A percentile compares a stretch with the other conserved stretches of the same genome.
Evolutionary conservation across 2,113 vertebrate genomes (phyloP).

Genomic region (Sinocyclocheilus anshuiensis): DNA sequence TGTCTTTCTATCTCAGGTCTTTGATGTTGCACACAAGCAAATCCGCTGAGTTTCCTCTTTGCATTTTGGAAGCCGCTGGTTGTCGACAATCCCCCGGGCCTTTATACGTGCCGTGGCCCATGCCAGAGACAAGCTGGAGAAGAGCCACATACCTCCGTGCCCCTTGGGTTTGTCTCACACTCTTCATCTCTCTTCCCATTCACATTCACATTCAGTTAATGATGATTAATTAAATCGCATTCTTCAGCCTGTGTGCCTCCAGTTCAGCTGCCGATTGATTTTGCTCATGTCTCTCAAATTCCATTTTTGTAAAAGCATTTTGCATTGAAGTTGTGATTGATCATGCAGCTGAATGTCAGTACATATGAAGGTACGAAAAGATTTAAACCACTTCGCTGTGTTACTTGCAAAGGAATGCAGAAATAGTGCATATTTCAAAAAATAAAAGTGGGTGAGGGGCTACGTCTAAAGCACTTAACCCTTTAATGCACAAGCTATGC

Average conservation of each 20-base stretch:
- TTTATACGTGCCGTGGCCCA: conserved; percentile 62
- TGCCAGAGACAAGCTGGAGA: conserved; percentile 52
- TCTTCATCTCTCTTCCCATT: conserved; percentile 13
- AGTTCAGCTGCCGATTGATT: neutral
- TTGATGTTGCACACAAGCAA: conserved; percentile 61
- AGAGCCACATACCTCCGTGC: conserved; percentile 55
- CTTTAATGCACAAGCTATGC: too few species aligned
- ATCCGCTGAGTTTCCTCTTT: conserved; percentile 61
- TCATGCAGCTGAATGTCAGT: neutral
- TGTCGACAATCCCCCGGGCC: conserved; percentile 54
- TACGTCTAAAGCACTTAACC: neutral
- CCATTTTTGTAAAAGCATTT: neutral
- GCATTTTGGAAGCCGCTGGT: conserved; percentile 56
- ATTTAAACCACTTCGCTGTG: neutral
- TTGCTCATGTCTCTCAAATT: neutral
- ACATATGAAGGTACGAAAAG: neutral
- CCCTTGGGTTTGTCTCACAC: conserved; percentile 25
- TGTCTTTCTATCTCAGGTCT: conserved; percentile 55
- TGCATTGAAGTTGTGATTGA: neutral
- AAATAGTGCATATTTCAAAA: neutral
- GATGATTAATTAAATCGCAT: conserved; percentile 1
- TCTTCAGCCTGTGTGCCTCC: neutral
- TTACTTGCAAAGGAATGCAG: neutral
- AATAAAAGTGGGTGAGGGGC: neutral
- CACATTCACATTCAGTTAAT: conserved; percentile 19